Conservation (phyloP, 2,888 invertebrate species). For the Eucriotettix oculatus region DNA sequence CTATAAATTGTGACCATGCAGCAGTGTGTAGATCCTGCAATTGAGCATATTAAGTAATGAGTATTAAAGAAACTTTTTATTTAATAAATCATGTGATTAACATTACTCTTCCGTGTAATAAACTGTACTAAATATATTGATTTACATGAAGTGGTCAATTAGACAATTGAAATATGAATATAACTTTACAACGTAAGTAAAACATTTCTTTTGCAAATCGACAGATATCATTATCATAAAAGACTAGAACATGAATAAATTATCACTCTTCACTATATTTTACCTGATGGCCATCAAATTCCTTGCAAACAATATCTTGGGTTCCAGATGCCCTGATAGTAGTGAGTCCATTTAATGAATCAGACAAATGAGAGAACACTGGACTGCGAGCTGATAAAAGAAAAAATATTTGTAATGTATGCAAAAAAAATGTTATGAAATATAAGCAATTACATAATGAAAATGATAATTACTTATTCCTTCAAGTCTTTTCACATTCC, state of each 20-base stretch:
- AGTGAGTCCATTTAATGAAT: constrained; percentile 67
- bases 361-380: constrained; percentile 80
- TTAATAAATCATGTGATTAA: not conserved
- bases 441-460: not conserved
- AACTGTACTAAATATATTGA: no score
- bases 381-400: constrained; percentile 57
- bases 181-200: no score
- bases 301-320: constrained; percentile 51
- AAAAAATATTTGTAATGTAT: not conserved
- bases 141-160: no score
- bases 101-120: no score
- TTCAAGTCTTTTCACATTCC: constrained; percentile 50
- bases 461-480: constrained; percentile 27
- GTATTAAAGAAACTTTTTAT: not conserved
- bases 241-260: no score
- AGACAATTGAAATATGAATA: no score
- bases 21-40: constrained; percentile 48
- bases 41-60: not conserved
- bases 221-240: no score
- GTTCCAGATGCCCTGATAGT: constrained; percentile 70
- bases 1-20: constrained; percentile 41
- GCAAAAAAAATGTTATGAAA: not conserved
- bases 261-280: no score
- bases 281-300: constrained; percentile 50
- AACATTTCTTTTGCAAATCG: no score